These are phyloP conservation scores for Palloptera scutellata DNA, from an alignment of 2,888 invertebrate genomes.

Conservation along the genomic window DNA sequence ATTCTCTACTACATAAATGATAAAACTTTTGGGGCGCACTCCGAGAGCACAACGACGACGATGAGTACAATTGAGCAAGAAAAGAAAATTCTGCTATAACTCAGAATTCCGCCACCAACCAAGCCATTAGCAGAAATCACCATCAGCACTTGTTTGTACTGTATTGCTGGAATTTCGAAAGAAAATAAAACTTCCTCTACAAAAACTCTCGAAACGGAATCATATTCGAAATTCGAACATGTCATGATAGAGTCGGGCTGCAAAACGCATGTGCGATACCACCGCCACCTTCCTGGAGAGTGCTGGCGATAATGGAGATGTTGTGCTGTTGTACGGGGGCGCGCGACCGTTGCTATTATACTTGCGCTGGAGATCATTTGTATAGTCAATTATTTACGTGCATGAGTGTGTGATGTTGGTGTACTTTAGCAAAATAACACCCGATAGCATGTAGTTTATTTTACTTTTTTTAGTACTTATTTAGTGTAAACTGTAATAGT, in stretches of 20 bases:
- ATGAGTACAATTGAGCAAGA: background rate
- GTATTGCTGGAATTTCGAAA: slow-evolving; percentile 23
- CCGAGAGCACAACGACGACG: background rate
- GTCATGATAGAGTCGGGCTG: background rate
- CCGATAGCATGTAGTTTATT: too few relatives aligned
- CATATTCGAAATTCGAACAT: slow-evolving; percentile 3
- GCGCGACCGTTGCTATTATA: too few relatives aligned
- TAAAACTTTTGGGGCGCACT: too few relatives aligned
- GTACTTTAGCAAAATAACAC: too few relatives aligned
- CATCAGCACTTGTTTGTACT: slow-evolving; percentile 19
- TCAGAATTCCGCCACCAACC: background rate
- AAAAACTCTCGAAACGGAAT: background rate
- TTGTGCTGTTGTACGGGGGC: too few relatives aligned
- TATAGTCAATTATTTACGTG: too few relatives aligned
- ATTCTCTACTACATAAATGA: slow-evolving; percentile 8
- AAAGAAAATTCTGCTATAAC: background rate
- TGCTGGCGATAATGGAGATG: too few relatives aligned
- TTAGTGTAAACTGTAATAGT: too few relatives aligned
- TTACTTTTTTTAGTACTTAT: too few relatives aligned
- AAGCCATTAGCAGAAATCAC: background rate
- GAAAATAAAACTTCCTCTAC: background rate
- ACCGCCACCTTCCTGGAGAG: background rate
- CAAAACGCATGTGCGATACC: slow-evolving; percentile 14
- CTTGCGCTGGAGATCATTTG: too few relatives aligned
- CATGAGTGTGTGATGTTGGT: too few relatives aligned